Base-by-base conservation (phyloP, 2,113 vertebrate species). In the Cheilinus undulatus region DNA sequence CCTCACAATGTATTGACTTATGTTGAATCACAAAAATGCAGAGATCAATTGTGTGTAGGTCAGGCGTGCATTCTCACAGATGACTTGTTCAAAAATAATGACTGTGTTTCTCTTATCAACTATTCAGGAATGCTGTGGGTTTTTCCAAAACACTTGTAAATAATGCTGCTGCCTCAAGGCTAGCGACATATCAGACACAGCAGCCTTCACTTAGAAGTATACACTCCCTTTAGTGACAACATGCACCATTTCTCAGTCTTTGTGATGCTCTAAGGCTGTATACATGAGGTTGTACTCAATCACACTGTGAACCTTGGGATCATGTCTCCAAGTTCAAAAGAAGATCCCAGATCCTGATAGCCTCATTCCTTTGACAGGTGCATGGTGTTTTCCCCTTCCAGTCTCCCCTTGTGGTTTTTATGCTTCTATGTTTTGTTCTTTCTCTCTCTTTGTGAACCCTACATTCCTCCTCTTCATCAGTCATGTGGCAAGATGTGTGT, bases 111-210 rank as follows among this genome's bases (percentile, higher is more conserved):
- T 67, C 80, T n/a, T 38, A 69, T 83, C 68, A 73, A 48, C 73
- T 45, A 61, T 76, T 74, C 54, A 68, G 74, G 68, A 78, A 84
- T 80, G 63, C 61, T 75, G 48, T 61, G 51, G 82, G 77, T 86
- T 83, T 59, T 86, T 86, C 73, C 73, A 77, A 70, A 78, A 61
- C 58, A 53, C 32, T 85, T 71, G 69, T 86, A 85, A 89, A 86
- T 86, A 79, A 85, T 48, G 30, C 73, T 69, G 53, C 64, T 73
- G 68, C 73, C 82, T 27, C 19, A 10, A 64, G 69, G 71, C 80
- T 65, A 43, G 43, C 24, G 60, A 78, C 60, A 40, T 59, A 62
- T 67, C 66, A 70, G 51, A 50, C 52, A 43, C 22, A 46, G 19
- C 40, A 1, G 50, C 62, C 59, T 62, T 52, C 49, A 36, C 56